Percentiles rank a stretch among this genome's conserved stretches.
phyloP scores from a whole-genome alignment of 2,113 vertebrate genomes.

The Zonotrichia leucophrys region DNA sequence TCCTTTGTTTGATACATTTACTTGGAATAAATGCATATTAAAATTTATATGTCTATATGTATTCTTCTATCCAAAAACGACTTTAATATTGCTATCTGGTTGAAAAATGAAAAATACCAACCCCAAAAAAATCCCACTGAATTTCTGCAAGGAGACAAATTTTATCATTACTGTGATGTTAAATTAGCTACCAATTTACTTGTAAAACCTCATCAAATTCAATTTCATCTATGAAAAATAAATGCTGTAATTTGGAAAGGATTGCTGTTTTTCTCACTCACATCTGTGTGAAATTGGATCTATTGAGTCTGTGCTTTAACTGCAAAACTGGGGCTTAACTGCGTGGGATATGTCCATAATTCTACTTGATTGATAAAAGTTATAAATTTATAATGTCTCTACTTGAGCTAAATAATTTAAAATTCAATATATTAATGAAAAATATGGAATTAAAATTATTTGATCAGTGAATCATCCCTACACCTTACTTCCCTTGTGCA shows the following conservation, averaged over 20 bases:
- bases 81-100: background rate
- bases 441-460: background rate
- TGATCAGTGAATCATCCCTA: background rate
- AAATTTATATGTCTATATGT: background rate
- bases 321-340: background rate
- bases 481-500: background rate
- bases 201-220: conserved; percentile 40
- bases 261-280: background rate
- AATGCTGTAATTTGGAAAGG: conserved; percentile 5
- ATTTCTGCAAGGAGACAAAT: background rate
- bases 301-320: background rate
- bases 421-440: conserved; percentile 21
- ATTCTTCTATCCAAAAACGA: background rate
- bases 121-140: accelerated
- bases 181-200: conserved; percentile 30
- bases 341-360: background rate
- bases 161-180: background rate
- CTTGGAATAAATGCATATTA: background rate
- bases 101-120: background rate
- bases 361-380: conserved; percentile 17
- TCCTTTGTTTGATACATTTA: background rate
- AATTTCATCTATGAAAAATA: conserved; percentile 17
- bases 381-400: background rate
- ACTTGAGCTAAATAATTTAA: conserved; percentile 34
- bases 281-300: background rate